These are phyloP conservation scores for Lepus americanus DNA, from an alignment of 2,113 vertebrate genomes.

Conservation along the genomic window DNA sequence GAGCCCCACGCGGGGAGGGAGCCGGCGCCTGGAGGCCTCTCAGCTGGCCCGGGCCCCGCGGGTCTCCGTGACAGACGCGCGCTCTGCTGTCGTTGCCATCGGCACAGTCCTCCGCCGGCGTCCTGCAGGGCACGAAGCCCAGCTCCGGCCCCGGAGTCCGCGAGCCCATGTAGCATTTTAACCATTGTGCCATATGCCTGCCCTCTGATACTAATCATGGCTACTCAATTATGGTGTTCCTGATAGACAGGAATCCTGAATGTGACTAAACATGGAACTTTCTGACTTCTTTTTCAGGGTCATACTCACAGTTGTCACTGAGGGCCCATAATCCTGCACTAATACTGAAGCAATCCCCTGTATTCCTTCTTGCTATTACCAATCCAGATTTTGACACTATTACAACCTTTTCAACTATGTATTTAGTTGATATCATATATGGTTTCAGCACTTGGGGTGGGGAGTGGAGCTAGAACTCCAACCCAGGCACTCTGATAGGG, in stretches of 20 bases:
- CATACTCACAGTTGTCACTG: neutral
- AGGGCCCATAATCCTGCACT: neutral
- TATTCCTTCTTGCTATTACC: neutral
- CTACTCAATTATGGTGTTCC: neutral
- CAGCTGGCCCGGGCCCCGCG: no score
- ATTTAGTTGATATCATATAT: neutral
- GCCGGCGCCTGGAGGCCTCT: no score
- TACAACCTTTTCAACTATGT: neutral
- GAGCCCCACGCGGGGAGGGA: no score
- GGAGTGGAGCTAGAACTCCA: neutral
- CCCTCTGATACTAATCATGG: neutral
- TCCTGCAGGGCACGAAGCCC: rapidly evolving
- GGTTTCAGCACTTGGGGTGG: neutral
- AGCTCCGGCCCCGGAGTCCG: no score
- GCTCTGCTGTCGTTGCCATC: no score
- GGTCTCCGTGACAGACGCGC: no score
- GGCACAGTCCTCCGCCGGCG: no score
- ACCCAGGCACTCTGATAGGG: no score
- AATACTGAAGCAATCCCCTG: neutral
- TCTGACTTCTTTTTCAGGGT: neutral
- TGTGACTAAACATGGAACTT: neutral
- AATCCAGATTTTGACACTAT: neutral
- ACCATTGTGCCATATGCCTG: no score
- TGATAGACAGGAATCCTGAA: neutral
- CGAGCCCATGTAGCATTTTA: no score